Evolutionary conservation across 2,888 invertebrate species (phyloP), one percentile per base, ranked within the genome.

Genomic region (Muscina levida): DNA sequence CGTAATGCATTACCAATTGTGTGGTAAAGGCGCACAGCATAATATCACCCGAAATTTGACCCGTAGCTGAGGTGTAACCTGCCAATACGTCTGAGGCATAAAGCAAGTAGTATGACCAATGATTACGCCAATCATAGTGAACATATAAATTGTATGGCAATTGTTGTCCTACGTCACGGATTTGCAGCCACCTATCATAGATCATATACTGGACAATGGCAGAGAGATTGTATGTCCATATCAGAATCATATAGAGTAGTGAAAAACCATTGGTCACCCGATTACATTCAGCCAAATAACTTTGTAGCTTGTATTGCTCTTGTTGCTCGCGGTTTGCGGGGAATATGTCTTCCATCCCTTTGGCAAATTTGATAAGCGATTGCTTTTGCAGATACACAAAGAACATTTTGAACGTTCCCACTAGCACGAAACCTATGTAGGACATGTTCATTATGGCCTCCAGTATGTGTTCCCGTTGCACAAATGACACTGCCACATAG

Each of bases 1-100:
- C 87, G 4, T 86, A 89, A 66, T 90, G 90, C 90, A 89, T 90
- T 1, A 87, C 83, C 3, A 90, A 62, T 73, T 88, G 86, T 0
- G 87, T 87, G 13, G 84, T 85, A 56, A 87, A 80, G 13, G 86
- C 86, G 39, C 85, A 87, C 4, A 90, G 83, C 19, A 90, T 42
- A 37, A 90, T 83, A 83, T 90, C 90, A 10, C 87, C 83, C 0
- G 89, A 80, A n/a, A 90, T 85, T 42, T 87, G 88, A 0, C 87
- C 86, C 2, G 87, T 79, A 0, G 87, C 86, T 1, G 89, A 79
- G 0, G 86, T 85, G 46, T 84, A 86, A 0, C 88, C 90, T 0
- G 87, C 88, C 4, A 87, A 67, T 17, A 82, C 83, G 57, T 87
- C 84, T 0, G 65, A 68, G 0, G 83, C 15, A 17, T 88, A 84